These are phyloP conservation scores for Ochropacha duplaris DNA, from an alignment of 2,888 invertebrate species.

Conservation along the genomic window DNA sequence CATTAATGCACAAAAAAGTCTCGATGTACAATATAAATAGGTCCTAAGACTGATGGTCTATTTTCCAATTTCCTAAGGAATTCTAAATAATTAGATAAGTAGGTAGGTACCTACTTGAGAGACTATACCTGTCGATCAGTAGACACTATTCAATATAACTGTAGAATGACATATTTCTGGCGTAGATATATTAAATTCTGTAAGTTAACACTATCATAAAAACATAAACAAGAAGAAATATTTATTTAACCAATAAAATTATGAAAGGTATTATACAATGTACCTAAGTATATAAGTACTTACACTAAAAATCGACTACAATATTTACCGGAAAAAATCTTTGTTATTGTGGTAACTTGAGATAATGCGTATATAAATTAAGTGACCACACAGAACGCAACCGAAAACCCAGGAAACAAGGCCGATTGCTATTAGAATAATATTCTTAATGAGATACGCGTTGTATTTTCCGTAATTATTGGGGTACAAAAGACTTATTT, in stretches of 20 bases:
- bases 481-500: conserved; percentile 56
- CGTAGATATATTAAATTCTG: too few species aligned
- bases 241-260: neutral
- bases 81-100: too few species aligned
- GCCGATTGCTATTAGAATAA: conserved; percentile 45
- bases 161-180: too few species aligned
- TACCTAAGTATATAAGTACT: neutral
- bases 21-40: neutral
- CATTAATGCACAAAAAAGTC: neutral
- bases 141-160: too few species aligned
- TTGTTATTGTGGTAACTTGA: conserved; percentile 33
- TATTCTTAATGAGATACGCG: conserved; percentile 42
- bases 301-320: neutral
- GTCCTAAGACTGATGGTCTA: too few species aligned
- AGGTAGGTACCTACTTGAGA: too few species aligned
- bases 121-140: too few species aligned
- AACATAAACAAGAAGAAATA: neutral
- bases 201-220: neutral
- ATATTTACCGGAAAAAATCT: conserved; percentile 12
- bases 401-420: conserved; percentile 39
- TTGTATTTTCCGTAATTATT: conserved; percentile 44
- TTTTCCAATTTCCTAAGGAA: too few species aligned
- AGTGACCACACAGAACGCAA: conserved; percentile 37
- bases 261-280: neutral
- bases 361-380: conserved; percentile 48